These are phyloP conservation scores for Bimastos eiseni DNA, from an alignment of 2,888 invertebrate genomes.

Conservation along the genomic window DNA sequence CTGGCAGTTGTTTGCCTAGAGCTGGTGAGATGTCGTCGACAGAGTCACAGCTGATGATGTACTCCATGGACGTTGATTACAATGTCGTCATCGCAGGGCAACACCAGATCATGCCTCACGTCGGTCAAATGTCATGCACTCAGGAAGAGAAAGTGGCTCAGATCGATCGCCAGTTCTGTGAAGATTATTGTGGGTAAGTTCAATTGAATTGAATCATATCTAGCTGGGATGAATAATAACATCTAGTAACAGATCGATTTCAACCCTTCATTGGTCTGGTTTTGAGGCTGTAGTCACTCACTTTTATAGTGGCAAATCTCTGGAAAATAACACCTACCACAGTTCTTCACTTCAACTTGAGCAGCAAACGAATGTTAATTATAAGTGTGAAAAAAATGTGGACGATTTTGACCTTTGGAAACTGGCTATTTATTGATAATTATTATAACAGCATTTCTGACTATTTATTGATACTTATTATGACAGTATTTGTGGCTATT, in stretches of 20 bases:
- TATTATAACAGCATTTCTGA: not conserved
- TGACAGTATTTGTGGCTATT: not conserved
- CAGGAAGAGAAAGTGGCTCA: not conserved
- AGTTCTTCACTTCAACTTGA: not conserved
- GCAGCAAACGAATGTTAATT: not conserved
- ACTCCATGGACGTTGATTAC: not conserved
- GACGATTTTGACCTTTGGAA: no score
- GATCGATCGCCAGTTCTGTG: not conserved
- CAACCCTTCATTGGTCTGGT: not conserved
- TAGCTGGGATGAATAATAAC: no score
- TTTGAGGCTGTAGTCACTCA: not conserved
- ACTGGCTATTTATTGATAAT: no score
- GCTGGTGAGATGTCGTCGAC: not conserved
- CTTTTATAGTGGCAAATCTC: not conserved
- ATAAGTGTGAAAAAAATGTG: not conserved
- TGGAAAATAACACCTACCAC: not conserved
- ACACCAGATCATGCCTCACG: not conserved
- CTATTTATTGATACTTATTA: not conserved
- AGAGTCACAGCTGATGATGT: not conserved
- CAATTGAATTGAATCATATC: not conserved
- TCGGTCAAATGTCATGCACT: not conserved
- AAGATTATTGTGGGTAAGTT: not conserved
- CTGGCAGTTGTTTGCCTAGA: not conserved
- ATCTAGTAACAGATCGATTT: not conserved
- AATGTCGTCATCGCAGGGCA: not conserved